Evolutionary conservation across 2,113 vertebrate genomes (phyloP).

Genomic region (Entomyzon cyanotis): DNA sequence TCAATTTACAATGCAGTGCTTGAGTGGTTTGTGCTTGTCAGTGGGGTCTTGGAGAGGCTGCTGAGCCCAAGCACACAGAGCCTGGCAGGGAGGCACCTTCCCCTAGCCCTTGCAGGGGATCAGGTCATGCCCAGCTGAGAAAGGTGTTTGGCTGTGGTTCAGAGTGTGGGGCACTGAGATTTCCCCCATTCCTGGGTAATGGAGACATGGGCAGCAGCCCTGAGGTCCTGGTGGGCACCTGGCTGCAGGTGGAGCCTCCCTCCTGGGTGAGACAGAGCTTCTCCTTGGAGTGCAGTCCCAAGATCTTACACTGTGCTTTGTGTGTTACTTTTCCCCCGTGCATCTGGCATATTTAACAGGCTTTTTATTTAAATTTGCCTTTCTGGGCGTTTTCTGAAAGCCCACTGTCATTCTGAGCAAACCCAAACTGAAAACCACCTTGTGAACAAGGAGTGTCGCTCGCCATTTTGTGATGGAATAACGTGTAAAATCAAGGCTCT

Average conservation of each 20-base stretch:
- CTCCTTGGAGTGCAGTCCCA: accelerated
- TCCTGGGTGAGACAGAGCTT: accelerated
- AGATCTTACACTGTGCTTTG: neutral
- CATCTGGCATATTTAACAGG: neutral
- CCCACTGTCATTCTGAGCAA: neutral
- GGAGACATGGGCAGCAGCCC: neutral
- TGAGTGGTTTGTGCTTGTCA: accelerated
- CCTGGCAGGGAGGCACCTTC: neutral
- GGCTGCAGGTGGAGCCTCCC: neutral
- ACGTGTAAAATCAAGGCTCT: neutral
- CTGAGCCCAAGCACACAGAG: accelerated
- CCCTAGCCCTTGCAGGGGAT: accelerated
- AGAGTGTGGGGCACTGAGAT: neutral
- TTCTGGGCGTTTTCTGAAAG: neutral
- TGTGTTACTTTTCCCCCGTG: neutral
- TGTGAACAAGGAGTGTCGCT: neutral
- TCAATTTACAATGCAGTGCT: neutral
- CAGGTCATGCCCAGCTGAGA: neutral
- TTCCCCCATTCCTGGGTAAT: accelerated
- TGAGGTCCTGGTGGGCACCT: neutral
- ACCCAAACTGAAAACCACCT: neutral
- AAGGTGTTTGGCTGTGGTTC: neutral
- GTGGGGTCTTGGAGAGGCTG: neutral
- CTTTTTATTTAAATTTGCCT: neutral
- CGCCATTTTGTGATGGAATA: conserved; percentile 17